Conservation (phyloP, 2,113 vertebrate genomes). For the Nymphicus hollandicus region DNA sequence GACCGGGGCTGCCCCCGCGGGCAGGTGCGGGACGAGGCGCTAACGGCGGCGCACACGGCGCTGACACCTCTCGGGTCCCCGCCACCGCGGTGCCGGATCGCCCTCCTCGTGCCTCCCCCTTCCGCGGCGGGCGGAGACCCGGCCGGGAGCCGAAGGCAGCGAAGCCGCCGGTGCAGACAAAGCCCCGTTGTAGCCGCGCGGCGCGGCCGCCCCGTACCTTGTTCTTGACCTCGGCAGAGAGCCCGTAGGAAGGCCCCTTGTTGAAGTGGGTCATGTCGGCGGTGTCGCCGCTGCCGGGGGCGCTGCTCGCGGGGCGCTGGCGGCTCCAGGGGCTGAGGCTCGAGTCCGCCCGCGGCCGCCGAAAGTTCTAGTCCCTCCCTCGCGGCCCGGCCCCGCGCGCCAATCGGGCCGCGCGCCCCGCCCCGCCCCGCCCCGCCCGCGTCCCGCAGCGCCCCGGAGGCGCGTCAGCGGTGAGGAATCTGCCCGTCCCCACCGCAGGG, state of each 20-base stretch:
- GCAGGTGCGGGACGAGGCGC: neutral
- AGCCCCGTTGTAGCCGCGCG: neutral
- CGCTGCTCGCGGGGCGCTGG: neutral
- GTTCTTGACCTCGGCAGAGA: slow-evolving; percentile 92
- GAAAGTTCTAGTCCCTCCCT: slow-evolving; percentile 46
- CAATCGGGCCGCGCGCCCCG: neutral
- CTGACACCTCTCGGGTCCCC: neutral
- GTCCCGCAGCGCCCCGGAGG: neutral
- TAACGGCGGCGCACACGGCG: neutral
- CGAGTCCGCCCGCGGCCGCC: slow-evolving; percentile 20
- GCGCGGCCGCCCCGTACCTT: slow-evolving; percentile 74
- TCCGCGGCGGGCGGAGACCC: neutral
- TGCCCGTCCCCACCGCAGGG: too few relatives aligned
- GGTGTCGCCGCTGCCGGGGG: neutral
- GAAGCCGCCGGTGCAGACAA: neutral
- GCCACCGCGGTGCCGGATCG: too few relatives aligned
- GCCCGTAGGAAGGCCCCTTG: slow-evolving; percentile 90
- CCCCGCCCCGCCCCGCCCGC: neutral
- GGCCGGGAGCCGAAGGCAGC: neutral
- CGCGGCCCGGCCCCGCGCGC: neutral
- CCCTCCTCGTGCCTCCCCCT: too few relatives aligned
- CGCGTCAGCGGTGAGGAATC: slow-evolving; percentile 42
- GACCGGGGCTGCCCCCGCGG: neutral
- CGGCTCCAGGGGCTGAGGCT: neutral
- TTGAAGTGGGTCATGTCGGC: slow-evolving; percentile 89